Base-by-base conservation (phyloP, 2,113 vertebrate genomes). In the Festucalex cinctus region DNA sequence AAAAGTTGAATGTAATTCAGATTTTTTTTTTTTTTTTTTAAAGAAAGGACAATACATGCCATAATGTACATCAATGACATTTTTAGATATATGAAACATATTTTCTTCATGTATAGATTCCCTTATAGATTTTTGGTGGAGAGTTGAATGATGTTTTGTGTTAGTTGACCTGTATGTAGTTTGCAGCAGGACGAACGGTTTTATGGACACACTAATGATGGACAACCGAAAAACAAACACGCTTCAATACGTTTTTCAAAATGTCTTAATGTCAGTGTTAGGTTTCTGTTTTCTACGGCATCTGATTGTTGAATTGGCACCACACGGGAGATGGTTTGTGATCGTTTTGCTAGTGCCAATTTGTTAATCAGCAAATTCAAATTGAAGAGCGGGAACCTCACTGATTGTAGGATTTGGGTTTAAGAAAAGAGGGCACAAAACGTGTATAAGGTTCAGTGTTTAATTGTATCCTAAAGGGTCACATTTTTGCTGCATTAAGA, bases 1-100 rank as follows among this genome's bases (percentile, higher is more conserved):
- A 90, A 91, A 92, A 87, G 86, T 92, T 91, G 95, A 97, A 95
- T 96, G 94, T 95, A 96, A 92, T 93, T 91, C 80, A 88, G 88
- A 89, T 91, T 91, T 84, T 78, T 90, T 83, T 58, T 19, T 17
- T 88, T 91, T 84, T 81, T 90, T 82, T 61, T 22, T 3, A 16
- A 6, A 62, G 49, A 78, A 86, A 82, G 73, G 76, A 86, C 73
- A 87, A 78, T 77, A 88, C 78, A 86, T 88, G 84, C 74, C 84
- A 85, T 88, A 69, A 81, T 85, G 80, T 88, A 80, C 80, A 86
- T 88, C 70, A 0, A 75, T 81, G 76, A 85, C 84, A 79, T 87
- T 88, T 88, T 83, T 90, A 88, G 79, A 83, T 84, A 69, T 84
- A 84, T 84, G 63, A 79, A 82, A 81, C 81, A 76, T 75, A 77